A percentile compares a stretch with the other conserved stretches of the same genome.
phyloP scores from a whole-genome alignment of 1,140 invertebrate genomes.

The Drosophila simulans region DNA sequence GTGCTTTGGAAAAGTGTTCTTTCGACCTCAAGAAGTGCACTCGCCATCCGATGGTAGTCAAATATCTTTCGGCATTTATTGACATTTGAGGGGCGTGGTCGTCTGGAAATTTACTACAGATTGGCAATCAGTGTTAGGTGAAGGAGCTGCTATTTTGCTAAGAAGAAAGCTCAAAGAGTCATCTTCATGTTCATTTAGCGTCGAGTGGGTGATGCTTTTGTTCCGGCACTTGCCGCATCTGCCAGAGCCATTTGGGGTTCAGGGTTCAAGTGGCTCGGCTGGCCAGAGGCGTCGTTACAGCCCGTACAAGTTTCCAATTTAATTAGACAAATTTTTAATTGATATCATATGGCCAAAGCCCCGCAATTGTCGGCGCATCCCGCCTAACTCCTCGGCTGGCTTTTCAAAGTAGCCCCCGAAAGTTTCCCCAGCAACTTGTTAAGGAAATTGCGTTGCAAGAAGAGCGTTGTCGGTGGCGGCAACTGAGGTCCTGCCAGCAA shows the following conservation, averaged over 20 bases:
- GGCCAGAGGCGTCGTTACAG: conserved; percentile 64
- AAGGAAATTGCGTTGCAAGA: conserved; percentile 49
- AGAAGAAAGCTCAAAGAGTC: conserved; percentile 13
- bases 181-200: conserved; percentile 67
- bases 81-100: conserved; percentile 73
- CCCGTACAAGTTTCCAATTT: conserved; percentile 74
- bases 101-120: conserved; percentile 79
- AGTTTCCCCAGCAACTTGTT: conserved; percentile 68
- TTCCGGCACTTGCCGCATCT: conserved; percentile 4
- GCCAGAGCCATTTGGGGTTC: conserved; percentile 15
- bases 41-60: conserved; percentile 50
- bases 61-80: conserved; percentile 74
- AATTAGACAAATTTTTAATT: conserved; percentile 84
- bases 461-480: neutral
- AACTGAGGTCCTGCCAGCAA: conserved; percentile 18
- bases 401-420: conserved; percentile 53
- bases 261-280: conserved; percentile 68
- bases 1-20: conserved; percentile 21
- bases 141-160: conserved; percentile 5
- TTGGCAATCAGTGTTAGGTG: conserved; percentile 60
- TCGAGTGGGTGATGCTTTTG: conserved; percentile 61
- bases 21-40: conserved; percentile 41
- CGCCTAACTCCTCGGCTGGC: conserved; percentile 10
- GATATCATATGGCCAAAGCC: conserved; percentile 78
- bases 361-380: conserved; percentile 39